Evolutionary conservation across 2,797 vertebrate genomes (phyloP).

Genomic region (Cephalopachus bancanus): DNA sequence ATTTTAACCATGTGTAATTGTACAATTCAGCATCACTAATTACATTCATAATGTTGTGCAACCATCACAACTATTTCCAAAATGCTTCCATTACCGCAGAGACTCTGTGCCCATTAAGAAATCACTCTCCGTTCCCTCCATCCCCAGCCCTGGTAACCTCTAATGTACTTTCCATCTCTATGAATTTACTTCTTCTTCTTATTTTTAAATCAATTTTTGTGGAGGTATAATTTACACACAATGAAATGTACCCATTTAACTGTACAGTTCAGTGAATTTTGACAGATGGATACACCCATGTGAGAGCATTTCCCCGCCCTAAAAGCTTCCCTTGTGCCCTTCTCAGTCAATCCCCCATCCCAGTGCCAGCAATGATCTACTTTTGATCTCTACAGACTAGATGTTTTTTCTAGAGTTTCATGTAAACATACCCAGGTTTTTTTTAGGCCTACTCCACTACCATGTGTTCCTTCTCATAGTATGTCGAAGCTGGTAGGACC

Average conservation of each 20-base stretch:
- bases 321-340: not conserved
- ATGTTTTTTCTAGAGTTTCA: not conserved
- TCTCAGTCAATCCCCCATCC: not conserved
- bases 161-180: not conserved
- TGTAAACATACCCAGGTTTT: not conserved
- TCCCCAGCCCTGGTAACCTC: not conserved
- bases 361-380: not conserved
- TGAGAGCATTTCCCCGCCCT: not conserved
- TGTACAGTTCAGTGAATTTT: not conserved
- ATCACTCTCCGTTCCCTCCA: not conserved
- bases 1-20: not conserved
- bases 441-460: not conserved
- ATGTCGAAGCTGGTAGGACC: not conserved
- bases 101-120: not conserved
- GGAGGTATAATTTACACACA: not conserved
- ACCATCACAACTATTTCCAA: not conserved
- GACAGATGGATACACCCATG: not conserved
- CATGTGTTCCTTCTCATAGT: not conserved
- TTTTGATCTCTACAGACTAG: not conserved
- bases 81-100: not conserved
- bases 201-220: not conserved
- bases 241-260: not conserved
- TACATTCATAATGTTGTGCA: not conserved
- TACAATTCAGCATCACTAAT: not conserved
- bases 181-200: not conserved